Base-by-base conservation (phyloP, 2,113 vertebrate genomes). In the Centrocercus urophasianus region DNA sequence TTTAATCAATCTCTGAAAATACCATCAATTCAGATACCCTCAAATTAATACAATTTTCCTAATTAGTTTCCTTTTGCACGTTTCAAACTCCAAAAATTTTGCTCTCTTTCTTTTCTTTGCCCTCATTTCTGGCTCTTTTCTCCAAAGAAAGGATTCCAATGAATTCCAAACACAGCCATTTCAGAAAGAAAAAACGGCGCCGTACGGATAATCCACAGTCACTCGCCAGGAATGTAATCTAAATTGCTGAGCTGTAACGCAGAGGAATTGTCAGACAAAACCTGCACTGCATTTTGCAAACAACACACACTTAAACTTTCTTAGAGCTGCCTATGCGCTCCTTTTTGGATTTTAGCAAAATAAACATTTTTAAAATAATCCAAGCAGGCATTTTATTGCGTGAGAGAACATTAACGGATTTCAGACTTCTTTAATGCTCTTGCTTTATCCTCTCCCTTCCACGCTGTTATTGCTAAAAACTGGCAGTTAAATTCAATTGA, bases 401-500 rank as follows among this genome's bases (percentile, higher is more conserved):
- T 95, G 96, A 25, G 60, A 38, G 74, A 76, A 94, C 96, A 91
- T 97, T 93, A 95, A 90, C 89, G 56, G 89, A 90, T 93, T 95
- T 97, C 96, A 90, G 90, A 74, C 97, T 97, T 93, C 95, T 96
- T 96, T 96, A 93, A 91, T 88, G 96, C 97, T 97, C 96, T 88
- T 97, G 97, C 96, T 97, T 97, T 97, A 95, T 97, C 96, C 96
- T 95, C 94, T 97, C 96, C 96, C 96, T 95, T 98, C 95, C 95
- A 92, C 63, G 15, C 96, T 92, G 95, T 98, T 98, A 97, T 94
- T 95, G 98, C 97, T 84, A 96, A 97, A 98, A 97, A 97, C 98
- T 97, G 97, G 98, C 98, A 98, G 96, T 98, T 97, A 98, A 98
- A 98, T 98, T 98, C 98, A 98, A 98, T 98, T 98, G 98, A 98